A percentile compares a stretch with the other conserved stretches of the same genome.
Evolutionary conservation across 1,140 invertebrate genomes (phyloP).

Genomic region (Gonatopus flavifemur): DNA sequence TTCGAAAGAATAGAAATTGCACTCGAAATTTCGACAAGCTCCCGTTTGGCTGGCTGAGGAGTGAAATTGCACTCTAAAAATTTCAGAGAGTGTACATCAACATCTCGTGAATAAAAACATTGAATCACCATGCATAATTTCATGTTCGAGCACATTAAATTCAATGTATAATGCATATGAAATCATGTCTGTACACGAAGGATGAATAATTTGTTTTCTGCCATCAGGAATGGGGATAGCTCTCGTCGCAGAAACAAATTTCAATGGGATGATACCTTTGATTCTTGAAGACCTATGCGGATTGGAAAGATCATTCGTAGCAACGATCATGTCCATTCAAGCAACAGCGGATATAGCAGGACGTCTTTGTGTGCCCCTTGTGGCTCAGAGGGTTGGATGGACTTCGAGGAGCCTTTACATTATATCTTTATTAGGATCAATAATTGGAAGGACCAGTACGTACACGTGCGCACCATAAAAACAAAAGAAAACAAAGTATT

Average conservation of each 20-base stretch:
- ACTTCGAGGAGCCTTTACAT: constrained; percentile 43
- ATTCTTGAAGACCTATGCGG: constrained; percentile 41
- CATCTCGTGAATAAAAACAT: no score
- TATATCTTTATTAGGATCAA: constrained; percentile 43
- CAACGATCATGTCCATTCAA: constrained; percentile 43
- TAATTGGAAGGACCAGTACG: constrained; percentile 44
- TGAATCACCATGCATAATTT: no score
- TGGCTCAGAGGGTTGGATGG: constrained; percentile 33
- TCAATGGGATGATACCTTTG: constrained; percentile 47
- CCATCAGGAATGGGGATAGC: constrained; percentile 26
- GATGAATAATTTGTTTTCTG: no score
- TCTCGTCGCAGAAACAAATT: constrained; percentile 36
- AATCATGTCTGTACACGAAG: no score
- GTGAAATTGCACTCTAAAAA: no score
- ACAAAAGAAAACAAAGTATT: constrained; percentile 18
- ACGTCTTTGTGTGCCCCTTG: constrained; percentile 44
- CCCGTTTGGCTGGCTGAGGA: no score
- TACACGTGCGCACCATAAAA: constrained; percentile 22
- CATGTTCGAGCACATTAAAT: no score
- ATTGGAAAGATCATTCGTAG: constrained; percentile 38
- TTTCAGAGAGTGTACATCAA: no score
- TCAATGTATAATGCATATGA: no score
- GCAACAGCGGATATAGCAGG: constrained; percentile 43
- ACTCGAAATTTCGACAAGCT: no score
- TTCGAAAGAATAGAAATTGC: no score